phyloP scores from a whole-genome alignment of 2,888 invertebrate genomes.

The Chaetogeoica ovagalla region DNA sequence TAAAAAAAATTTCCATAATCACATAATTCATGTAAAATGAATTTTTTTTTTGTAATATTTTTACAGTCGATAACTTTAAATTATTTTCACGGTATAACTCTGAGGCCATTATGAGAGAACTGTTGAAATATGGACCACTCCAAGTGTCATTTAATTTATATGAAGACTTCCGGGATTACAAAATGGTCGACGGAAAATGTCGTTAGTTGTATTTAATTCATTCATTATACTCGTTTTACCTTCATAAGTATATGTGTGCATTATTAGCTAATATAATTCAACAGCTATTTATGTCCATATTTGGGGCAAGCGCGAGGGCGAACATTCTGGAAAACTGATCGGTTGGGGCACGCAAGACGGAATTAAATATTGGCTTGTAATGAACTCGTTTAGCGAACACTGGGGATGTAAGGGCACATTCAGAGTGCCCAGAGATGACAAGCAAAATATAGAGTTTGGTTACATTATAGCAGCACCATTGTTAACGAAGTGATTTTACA shows the following conservation, averaged over 20 bases:
- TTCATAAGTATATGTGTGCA: neutral
- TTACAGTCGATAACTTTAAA: neutral
- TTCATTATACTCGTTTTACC: no score
- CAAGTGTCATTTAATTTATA: slow-evolving; percentile 19
- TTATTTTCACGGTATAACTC: neutral
- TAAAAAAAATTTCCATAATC: no score
- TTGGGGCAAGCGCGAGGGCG: slow-evolving; percentile 5
- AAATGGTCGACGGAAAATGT: neutral
- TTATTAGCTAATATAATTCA: neutral
- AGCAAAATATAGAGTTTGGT: neutral
- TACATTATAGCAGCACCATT: neutral
- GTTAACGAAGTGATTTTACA: neutral
- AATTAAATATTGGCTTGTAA: slow-evolving; percentile 7
- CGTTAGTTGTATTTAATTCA: neutral
- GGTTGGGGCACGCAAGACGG: slow-evolving; percentile 21
- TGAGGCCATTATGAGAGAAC: slow-evolving; percentile 11
- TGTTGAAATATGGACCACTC: slow-evolving; percentile 6
- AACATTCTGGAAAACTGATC: slow-evolving; percentile 10
- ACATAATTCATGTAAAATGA: neutral
- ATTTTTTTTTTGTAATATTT: neutral
- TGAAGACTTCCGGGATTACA: slow-evolving; percentile 19
- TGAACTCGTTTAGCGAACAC: neutral
- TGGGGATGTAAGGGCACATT: slow-evolving; percentile 26
- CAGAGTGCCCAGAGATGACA: neutral
- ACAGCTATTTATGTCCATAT: neutral